phyloP scores from a whole-genome alignment of 2,797 vertebrate genomes.

The Parauchenoglanis ngamensis region DNA sequence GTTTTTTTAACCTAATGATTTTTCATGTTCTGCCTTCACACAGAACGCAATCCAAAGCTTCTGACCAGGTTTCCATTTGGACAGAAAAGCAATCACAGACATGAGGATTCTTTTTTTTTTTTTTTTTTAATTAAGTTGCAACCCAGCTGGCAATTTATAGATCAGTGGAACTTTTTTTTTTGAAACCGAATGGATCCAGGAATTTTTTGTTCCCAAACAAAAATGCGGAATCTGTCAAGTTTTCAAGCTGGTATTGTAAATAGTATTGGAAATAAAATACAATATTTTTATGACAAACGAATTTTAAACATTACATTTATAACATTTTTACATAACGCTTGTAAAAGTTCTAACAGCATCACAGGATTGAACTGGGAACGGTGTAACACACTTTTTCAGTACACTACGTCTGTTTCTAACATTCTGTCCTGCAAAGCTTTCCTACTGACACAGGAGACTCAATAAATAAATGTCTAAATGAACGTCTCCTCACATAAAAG shows the following conservation, averaged over 20 bases:
- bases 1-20: not conserved
- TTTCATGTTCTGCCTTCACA: not conserved
- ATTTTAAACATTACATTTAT: too few species aligned
- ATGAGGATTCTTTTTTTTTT: not conserved
- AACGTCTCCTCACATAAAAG: too few species aligned
- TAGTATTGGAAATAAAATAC: too few species aligned
- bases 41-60: not conserved
- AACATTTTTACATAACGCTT: not conserved
- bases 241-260: not conserved
- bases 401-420: not conserved
- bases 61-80: not conserved
- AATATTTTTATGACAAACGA: too few species aligned
- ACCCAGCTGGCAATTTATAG: too few species aligned
- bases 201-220: not conserved
- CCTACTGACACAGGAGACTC: not conserved
- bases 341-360: not conserved
- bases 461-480: not conserved
- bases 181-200: not conserved
- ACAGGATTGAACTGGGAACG: not conserved
- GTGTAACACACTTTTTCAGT: not conserved
- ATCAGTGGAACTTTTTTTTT: not conserved
- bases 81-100: not conserved
- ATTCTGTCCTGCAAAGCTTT: not conserved
- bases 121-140: too few species aligned
- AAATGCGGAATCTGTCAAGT: not conserved